phyloP scores from a whole-genome alignment of 2,888 invertebrate species.

The Hofmannophila pseudospretella region DNA sequence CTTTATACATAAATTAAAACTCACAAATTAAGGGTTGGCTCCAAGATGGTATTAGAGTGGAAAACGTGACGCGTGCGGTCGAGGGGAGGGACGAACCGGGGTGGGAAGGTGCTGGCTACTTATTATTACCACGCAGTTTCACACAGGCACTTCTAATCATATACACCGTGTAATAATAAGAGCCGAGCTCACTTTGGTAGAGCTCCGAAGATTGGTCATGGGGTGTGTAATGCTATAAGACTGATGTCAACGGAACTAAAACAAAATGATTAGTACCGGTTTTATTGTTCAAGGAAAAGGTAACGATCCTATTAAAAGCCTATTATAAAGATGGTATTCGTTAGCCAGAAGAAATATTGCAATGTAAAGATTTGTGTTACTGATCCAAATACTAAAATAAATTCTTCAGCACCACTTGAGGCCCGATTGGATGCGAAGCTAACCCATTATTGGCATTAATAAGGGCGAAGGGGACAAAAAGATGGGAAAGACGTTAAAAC shows the following conservation, averaged over 20 bases:
- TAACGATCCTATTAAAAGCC: background rate
- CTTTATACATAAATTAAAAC: conserved; percentile 25
- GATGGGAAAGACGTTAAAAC: conserved; percentile 49
- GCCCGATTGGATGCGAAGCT: conserved; percentile 32
- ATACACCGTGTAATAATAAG: conserved; percentile 35
- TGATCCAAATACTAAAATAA: conserved; percentile 4
- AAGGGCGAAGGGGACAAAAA: conserved; percentile 39
- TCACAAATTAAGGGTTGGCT: conserved; percentile 26
- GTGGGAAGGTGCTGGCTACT: conserved; percentile 49
- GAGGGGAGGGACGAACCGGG: conserved; percentile 31
- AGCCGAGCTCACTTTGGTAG: conserved; percentile 26
- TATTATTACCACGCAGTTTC: conserved; percentile 51
- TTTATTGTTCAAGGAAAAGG: background rate
- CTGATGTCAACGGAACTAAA: conserved; percentile 30
- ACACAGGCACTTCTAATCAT: conserved; percentile 46
- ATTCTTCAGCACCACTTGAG: conserved; percentile 10
- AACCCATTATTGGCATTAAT: conserved; percentile 48
- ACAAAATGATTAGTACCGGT: conserved; percentile 8
- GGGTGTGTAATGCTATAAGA: conserved; percentile 29
- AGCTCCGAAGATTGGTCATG: conserved; percentile 27
- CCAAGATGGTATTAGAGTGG: conserved; percentile 38
- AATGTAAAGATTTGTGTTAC: background rate
- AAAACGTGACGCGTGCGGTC: conserved; percentile 37
- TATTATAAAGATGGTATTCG: background rate
- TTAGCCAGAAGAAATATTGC: background rate